phyloP scores from a whole-genome alignment of 2,797 vertebrate species.

The Anguilla marmorata region DNA sequence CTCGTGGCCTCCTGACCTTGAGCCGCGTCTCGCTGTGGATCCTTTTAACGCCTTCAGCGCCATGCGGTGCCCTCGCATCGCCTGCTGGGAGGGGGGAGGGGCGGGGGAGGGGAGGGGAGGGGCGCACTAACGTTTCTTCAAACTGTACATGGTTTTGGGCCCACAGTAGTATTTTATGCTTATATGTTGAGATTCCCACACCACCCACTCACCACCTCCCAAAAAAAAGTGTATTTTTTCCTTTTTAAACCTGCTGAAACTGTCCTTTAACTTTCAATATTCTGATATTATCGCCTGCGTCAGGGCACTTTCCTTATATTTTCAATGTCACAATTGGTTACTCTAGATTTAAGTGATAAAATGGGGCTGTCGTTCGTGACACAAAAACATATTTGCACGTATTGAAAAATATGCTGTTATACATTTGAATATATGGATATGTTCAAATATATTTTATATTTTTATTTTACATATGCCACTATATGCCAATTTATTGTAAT shows the following conservation, averaged over 20 bases:
- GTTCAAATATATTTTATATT: too few species aligned
- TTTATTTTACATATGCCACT: too few species aligned
- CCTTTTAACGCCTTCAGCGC: constrained; percentile 52
- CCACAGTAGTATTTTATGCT: neutral
- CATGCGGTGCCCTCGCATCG: neutral
- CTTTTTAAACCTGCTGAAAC: neutral
- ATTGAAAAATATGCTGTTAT: too few species aligned
- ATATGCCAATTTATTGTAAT: too few species aligned
- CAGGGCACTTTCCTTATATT: too few species aligned
- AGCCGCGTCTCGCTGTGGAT: constrained; percentile 48
- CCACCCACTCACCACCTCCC: neutral
- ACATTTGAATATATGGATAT: too few species aligned
- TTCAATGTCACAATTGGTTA: too few species aligned
- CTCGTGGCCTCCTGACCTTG: constrained; percentile 56
- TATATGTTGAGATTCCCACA: constrained; percentile 6
- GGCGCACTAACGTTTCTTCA: neutral
- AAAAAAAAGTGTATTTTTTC: neutral
- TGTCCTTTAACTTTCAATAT: too few species aligned
- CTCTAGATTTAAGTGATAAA: too few species aligned
- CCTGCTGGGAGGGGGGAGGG: neutral
- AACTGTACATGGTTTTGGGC: constrained; percentile 1
- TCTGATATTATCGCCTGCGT: too few species aligned
- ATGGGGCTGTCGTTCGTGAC: too few species aligned
- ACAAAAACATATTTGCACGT: too few species aligned
- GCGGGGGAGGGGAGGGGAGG: neutral